phyloP scores from a whole-genome alignment of 2,888 invertebrate species.

The Parnassius orleans region DNA sequence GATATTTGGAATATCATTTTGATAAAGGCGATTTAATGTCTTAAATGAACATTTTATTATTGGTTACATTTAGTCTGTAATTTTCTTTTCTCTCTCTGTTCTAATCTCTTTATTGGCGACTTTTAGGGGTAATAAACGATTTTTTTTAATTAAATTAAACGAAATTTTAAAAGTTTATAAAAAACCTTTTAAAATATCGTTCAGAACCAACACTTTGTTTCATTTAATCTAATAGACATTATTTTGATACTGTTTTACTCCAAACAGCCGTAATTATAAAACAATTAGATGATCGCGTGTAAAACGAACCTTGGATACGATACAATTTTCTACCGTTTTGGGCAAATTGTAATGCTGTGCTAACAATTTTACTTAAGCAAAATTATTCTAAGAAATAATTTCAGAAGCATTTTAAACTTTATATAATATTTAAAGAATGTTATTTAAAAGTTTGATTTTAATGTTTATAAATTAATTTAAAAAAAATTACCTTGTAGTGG shows the following conservation, averaged over 20 bases:
- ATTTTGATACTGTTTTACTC: slow-evolving; percentile 10
- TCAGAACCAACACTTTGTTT: no score
- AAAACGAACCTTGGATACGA: slow-evolving; percentile 35
- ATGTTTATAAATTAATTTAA: no score
- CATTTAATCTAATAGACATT: slow-evolving; percentile 18
- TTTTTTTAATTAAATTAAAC: no score
- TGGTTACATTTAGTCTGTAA: background rate
- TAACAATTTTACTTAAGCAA: slow-evolving; percentile 13
- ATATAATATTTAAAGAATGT: no score
- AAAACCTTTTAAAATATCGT: no score
- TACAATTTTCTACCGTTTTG: slow-evolving; percentile 30
- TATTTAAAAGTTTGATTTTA: no score
- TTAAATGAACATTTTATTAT: background rate
- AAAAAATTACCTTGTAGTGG: no score
- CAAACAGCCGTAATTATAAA: slow-evolving; percentile 43
- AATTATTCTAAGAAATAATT: background rate
- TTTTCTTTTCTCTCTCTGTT: background rate
- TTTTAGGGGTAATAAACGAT: no score
- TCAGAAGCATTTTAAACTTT: background rate
- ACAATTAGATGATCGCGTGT: slow-evolving; percentile 48
- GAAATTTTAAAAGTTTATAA: no score
- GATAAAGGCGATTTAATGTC: no score
- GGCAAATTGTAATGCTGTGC: slow-evolving; percentile 14
- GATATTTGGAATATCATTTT: no score
- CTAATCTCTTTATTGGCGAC: no score